Base-by-base conservation (phyloP, 2,797 vertebrate genomes). In the Sebastes minor region DNA sequence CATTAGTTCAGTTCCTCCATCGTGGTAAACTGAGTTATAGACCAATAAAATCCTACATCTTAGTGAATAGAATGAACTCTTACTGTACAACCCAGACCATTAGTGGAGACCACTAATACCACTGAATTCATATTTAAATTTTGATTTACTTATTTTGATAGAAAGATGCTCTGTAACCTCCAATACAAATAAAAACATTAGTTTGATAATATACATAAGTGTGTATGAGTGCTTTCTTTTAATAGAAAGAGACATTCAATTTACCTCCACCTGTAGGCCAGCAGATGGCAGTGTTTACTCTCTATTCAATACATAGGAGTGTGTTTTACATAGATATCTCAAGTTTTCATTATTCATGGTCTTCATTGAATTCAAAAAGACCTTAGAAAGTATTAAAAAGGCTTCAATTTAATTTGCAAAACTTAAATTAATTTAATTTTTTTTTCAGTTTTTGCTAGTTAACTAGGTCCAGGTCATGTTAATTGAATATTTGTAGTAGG, bases 161-260 rank as follows among this genome's bases (percentile, higher is more conserved):
- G 38, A 73, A 46, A 53, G 76, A 90, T 89, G 90, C 71, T 93
- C 79, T 93, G 88, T 92, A 92, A 90, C 78, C 83, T 88, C 82
- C 79, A 88, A 75, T 79, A 89, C 68, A 86, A 93, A 93, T 91
- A 91, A 94, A 93, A 78, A 66, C 38, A 25, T 70, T 73, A 80
- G 78, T 91, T 89, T 87, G 76, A 84, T 90, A 74, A 73, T 49
- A 49, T 49, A 49, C 46, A 49, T 20, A 85, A 28, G 35, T 53
- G 78, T 80, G 71, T 71, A 23, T 33, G 78, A 56, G 22, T 86
- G 23, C 52, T 71, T 12, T 71, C 9, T 72, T 61, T 9, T 49
- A 2, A 32, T 16, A 14, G 2, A 1, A 8, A 0, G 1, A 14
- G 42, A 49, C 8, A 8, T 56, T 52, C 6, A 46, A n/a, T 1